These are phyloP conservation scores for Xiphophorus maculatus DNA, from an alignment of 2,113 vertebrate genomes.

Conservation along the genomic window DNA sequence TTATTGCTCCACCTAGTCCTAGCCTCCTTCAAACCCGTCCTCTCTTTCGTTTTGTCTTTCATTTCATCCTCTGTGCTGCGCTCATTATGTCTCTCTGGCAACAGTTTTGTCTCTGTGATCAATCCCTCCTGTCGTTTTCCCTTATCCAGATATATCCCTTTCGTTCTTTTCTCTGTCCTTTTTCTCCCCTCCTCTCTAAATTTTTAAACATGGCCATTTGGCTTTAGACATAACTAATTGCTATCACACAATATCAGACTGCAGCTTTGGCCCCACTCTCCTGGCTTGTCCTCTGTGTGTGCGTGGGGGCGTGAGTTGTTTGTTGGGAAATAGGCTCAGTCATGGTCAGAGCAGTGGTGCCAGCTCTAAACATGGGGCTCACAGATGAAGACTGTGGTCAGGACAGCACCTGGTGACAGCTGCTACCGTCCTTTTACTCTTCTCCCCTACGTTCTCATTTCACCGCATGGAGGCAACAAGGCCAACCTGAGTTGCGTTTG, in stretches of 20 bases:
- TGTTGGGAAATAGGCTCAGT: slow-evolving; percentile 52
- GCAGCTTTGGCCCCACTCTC: slow-evolving; percentile 48
- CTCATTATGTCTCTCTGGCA: slow-evolving; percentile 58
- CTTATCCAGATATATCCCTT: slow-evolving; percentile 46
- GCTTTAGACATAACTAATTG: slow-evolving; percentile 69
- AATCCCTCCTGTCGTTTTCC: slow-evolving; percentile 44
- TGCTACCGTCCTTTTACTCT: slow-evolving; percentile 31
- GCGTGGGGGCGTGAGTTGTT: slow-evolving; percentile 8
- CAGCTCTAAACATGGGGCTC: slow-evolving; percentile 61
- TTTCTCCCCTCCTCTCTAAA: slow-evolving; percentile 6
- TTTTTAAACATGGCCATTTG: slow-evolving; percentile 64
- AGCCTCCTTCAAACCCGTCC: slow-evolving; percentile 15
- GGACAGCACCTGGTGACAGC: slow-evolving; percentile 55
- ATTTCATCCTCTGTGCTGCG: slow-evolving; percentile 31
- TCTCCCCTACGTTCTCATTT: slow-evolving; percentile 23
- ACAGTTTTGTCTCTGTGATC: slow-evolving; percentile 57
- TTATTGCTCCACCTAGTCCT: slow-evolving; percentile 27
- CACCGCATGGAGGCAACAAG: background rate
- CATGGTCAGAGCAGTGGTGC: slow-evolving; percentile 47
- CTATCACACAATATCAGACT: slow-evolving; percentile 70
- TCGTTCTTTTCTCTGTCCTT: slow-evolving; percentile 11
- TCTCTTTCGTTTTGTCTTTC: slow-evolving; percentile 23
- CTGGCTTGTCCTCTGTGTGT: slow-evolving; percentile 15
- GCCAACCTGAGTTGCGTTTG: background rate
- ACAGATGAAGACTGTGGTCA: slow-evolving; percentile 36